These are phyloP conservation scores for Thera obeliscata DNA, from an alignment of 2,888 invertebrate species.

Conservation along the genomic window DNA sequence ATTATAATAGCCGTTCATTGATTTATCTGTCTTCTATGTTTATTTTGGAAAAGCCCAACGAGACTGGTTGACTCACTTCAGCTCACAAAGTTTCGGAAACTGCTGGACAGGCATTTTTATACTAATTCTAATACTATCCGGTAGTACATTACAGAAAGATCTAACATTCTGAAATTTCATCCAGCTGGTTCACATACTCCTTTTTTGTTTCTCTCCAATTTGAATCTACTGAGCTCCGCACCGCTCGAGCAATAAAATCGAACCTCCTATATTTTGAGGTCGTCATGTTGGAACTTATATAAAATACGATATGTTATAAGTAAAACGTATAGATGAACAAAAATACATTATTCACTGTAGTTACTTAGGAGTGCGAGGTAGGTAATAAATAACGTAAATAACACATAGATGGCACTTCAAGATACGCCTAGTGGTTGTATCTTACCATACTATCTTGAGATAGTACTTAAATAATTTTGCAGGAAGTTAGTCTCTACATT, in stretches of 20 bases:
- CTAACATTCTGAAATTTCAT: no score
- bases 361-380: neutral
- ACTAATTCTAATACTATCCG: no score
- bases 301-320: neutral
- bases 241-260: no score
- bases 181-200: no score
- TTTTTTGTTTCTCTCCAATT: no score
- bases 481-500: slow-evolving; percentile 39
- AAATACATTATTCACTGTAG: neutral
- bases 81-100: no score
- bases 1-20: slow-evolving; percentile 10
- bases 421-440: neutral
- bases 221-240: no score
- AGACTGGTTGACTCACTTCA: no score
- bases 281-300: neutral
- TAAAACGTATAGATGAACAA: neutral
- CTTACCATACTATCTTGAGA: neutral
- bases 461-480: neutral
- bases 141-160: no score
- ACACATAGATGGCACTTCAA: slow-evolving; percentile 1
- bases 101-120: no score
- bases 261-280: neutral
- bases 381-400: neutral
- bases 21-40: no score
- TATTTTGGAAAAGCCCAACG: no score